A percentile compares a stretch with the other conserved stretches of the same genome.
Conservation (phyloP, 1,140 invertebrate genomes). For the Zaprionus vittiger region DNA sequence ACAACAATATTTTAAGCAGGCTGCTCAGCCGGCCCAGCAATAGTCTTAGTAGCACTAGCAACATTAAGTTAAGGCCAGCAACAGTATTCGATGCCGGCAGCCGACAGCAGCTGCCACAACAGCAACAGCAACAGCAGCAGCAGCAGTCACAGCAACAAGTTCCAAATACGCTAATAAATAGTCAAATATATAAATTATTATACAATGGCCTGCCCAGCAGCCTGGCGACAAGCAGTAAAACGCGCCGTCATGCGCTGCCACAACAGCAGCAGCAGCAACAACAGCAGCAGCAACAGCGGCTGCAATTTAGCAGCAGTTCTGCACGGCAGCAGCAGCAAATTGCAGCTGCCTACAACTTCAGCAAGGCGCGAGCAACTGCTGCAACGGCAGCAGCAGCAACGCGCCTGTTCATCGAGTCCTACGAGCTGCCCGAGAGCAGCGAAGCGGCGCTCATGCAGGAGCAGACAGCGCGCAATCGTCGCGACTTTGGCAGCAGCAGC, state of each 20-base stretch:
- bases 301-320: constrained; percentile 27
- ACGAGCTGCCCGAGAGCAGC: constrained; percentile 66
- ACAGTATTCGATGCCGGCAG: constrained; percentile 71
- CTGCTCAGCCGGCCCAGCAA: constrained; percentile 68
- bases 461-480: constrained; percentile 69
- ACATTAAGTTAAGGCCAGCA: constrained; percentile 72
- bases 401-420: constrained; percentile 70
- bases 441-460: constrained; percentile 26
- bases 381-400: constrained; percentile 39
- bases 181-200: constrained; percentile 83
- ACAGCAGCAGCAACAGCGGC: constrained; percentile 38
- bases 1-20: constrained; percentile 69
- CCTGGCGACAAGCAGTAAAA: constrained; percentile 44
- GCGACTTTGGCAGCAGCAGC: constrained; percentile 55
- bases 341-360: constrained; percentile 48
- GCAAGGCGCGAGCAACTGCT: constrained; percentile 36
- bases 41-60: constrained; percentile 78
- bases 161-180: constrained; percentile 83
- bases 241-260: constrained; percentile 36
- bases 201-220: constrained; percentile 55
- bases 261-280: constrained; percentile 38
- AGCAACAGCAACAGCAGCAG: constrained; percentile 36
- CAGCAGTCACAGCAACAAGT: constrained; percentile 74
- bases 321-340: constrained; percentile 40
- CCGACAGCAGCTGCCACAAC: constrained; percentile 41